Evolutionary conservation across 2,113 vertebrate genomes (phyloP), one percentile per base, ranked within the genome.

Genomic region (Perccottus glenii): DNA sequence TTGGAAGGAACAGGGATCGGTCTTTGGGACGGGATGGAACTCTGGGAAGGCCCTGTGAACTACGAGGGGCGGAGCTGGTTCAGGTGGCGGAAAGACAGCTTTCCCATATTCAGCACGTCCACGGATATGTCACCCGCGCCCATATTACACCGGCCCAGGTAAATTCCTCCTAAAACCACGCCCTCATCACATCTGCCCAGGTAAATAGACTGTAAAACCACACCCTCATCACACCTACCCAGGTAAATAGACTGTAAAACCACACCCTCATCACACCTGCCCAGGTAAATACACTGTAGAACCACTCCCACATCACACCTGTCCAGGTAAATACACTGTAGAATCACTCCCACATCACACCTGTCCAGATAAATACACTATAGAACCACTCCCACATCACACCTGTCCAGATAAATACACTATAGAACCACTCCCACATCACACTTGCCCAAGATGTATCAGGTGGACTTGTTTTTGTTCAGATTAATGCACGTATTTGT

Each of bases 11-110:
- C 33, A 47, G 82, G 60, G 76, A 81, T 4, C 81, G 60, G 5
- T 85, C 80, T 0, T 72, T 84, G 35, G 81, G 71, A 27, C 82
- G 89, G 60, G 83, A 82, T 0, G 86, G 84, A 27, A 84, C 87
- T 36, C 67, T 81, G 1, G 48, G 81, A 9, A 75, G 67, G 44
- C 85, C 47, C 84, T 66, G 68, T 38, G 94, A 96, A 74, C 90
- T 93, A 74, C 93, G 87, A 0, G 95, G 94, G 38, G 94, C 94
- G 0, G 97, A 98, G 85, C 80, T 98, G 73, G 97, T 98, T 67
- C 98, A 98, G 36, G 94, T 98, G 48, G 96, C 96, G 0, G 96
- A 99, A 87, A 95, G 96, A 86, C 97, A 95, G 77, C 91, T 98
- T 51, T 97, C 96, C 10, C 95, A 96, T 78, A 96, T 98, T 55